A percentile compares a stretch with the other conserved stretches of the same genome.
Conservation (phyloP, 1,140 invertebrate species). For the Aphelinus certus region DNA sequence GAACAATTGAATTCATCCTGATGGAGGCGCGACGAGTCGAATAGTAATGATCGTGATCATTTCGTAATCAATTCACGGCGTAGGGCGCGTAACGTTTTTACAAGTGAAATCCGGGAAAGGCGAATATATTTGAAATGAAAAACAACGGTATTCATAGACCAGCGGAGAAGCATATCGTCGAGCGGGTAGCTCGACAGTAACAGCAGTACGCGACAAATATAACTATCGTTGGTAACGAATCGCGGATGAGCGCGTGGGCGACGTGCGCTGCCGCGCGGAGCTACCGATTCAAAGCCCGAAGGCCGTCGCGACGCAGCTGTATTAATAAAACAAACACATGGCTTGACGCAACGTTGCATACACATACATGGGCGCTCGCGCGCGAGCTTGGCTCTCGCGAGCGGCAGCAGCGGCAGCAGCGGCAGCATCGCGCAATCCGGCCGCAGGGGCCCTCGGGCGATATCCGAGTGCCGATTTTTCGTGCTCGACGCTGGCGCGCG, state of each 20-base stretch:
- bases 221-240: constrained; percentile 16
- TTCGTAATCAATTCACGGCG: no score
- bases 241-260: constrained; percentile 13
- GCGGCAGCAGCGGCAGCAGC: no score
- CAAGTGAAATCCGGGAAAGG: no score
- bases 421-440: neutral
- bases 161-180: no score
- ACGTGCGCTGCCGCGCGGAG: constrained; percentile 26
- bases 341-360: constrained; percentile 55
- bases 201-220: no score
- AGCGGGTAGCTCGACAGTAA: no score
- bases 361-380: constrained; percentile 9
- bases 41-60: no score
- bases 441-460: constrained; percentile 4
- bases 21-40: no score
- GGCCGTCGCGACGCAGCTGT: constrained; percentile 43
- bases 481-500: constrained; percentile 12
- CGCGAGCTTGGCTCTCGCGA: neutral
- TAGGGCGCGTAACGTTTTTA: no score
- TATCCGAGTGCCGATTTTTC: constrained; percentile 19
- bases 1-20: no score
- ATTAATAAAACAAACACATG: constrained; percentile 63
- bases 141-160: no score
- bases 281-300: constrained; percentile 49
- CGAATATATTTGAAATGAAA: no score